Percentiles rank a stretch among this genome's conserved stretches.
Evolutionary conservation across 2,888 invertebrate species (phyloP).

Genomic region (Bibio marci): DNA sequence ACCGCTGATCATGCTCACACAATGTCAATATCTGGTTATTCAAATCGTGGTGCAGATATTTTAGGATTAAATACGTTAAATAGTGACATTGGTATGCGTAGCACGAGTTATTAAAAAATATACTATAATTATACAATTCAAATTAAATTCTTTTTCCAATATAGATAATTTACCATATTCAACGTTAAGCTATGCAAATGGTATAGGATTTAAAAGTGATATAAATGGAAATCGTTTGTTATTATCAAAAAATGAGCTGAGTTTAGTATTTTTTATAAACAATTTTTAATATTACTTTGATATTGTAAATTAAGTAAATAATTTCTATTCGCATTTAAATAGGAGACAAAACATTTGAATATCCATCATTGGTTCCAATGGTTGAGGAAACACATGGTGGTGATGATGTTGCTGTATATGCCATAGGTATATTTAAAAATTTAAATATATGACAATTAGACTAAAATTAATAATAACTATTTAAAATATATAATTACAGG

Average conservation of each 20-base stretch:
- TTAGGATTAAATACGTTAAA: slow-evolving; percentile 27
- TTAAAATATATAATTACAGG: too few species aligned
- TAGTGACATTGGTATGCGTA: slow-evolving; percentile 11
- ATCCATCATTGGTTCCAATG: slow-evolving; percentile 43
- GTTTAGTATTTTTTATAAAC: too few species aligned
- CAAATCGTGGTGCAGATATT: slow-evolving; percentile 36
- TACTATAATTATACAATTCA: too few species aligned
- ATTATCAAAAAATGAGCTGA: too few species aligned
- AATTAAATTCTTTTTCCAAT: slow-evolving; percentile 11
- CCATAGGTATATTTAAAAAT: slow-evolving; percentile 27
- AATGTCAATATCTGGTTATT: slow-evolving; percentile 59
- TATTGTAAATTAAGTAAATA: too few species aligned
- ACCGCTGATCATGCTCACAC: slow-evolving; percentile 66
- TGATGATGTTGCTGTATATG: slow-evolving; percentile 62
- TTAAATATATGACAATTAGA: too few species aligned
- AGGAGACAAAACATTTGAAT: slow-evolving; percentile 24
- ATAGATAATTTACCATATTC: slow-evolving; percentile 42
- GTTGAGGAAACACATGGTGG: slow-evolving; percentile 55
- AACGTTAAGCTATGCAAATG: slow-evolving; percentile 57
- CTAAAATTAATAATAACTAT: too few species aligned
- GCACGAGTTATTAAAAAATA: too few species aligned
- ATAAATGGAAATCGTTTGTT: slow-evolving; percentile 1
- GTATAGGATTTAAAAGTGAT: slow-evolving; percentile 39
- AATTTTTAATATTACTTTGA: too few species aligned
- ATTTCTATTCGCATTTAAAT: too few species aligned